These are phyloP conservation scores for Carcinoscorpius rotundicauda DNA, from an alignment of 1,140 invertebrate species.

Conservation along the genomic window DNA sequence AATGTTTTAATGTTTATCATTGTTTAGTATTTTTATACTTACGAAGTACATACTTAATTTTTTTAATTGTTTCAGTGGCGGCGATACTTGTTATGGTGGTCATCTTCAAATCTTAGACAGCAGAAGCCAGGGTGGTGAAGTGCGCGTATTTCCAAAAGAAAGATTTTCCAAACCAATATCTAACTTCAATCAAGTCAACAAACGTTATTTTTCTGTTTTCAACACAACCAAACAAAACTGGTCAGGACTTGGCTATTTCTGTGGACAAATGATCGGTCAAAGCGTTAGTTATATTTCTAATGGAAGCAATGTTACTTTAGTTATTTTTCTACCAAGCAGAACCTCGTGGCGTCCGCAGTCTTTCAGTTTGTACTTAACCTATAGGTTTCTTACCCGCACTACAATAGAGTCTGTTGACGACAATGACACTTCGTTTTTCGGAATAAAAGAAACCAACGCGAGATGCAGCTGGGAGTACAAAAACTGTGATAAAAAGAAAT, in stretches of 20 bases:
- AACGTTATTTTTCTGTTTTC: constrained; percentile 10
- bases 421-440: constrained; percentile 9
- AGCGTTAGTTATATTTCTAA: constrained; percentile 23
- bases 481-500: constrained; percentile 18
- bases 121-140: not conserved
- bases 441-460: constrained; percentile 4
- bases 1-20: too few species aligned
- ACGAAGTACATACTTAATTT: too few species aligned
- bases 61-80: too few species aligned
- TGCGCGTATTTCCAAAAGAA: constrained; percentile 21
- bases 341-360: constrained; percentile 20
- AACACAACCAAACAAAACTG: not conserved
- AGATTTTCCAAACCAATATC: constrained; percentile 23
- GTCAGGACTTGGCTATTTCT: constrained; percentile 15
- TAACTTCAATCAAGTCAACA: constrained; percentile 5
- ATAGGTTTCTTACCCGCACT: constrained; percentile 10
- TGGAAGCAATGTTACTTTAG: constrained; percentile 19
- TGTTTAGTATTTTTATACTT: too few species aligned
- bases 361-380: constrained; percentile 22
- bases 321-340: constrained; percentile 19
- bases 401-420: not conserved
- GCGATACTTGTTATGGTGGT: too few species aligned
- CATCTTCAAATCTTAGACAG: too few species aligned
- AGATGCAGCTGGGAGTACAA: constrained; percentile 19
- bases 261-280: constrained; percentile 19